Base-by-base conservation (phyloP, 1,140 invertebrate genomes). In the Oreohelix idahoensis region DNA sequence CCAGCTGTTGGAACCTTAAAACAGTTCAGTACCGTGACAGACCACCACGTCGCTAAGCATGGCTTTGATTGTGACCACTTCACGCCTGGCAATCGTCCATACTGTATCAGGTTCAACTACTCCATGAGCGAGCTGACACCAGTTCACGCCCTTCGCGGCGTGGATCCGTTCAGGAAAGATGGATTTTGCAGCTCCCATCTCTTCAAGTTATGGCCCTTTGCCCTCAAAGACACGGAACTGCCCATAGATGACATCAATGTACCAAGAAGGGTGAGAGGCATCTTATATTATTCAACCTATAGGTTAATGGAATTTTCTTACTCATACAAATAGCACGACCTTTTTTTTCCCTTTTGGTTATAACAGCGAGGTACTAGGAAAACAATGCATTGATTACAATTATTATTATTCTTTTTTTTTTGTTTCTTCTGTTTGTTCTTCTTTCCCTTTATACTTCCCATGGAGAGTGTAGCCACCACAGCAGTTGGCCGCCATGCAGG, bases 191-290 rank as follows among this genome's bases (percentile, higher is more conserved):
- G 86, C 1, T 89, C 89, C 17, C 84, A 83, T 45, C 85, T 89
- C 75, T 91, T 90, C 82, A 89, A 86, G 73, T 86, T 89, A 0
- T 91, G 89, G 89, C 90, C 90, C n/a, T 86, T 91, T 26, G 82
- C 87, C 8, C 86, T 89, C 29, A 87, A 89, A 45, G 89, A 91
- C 39, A 82, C 84, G 35, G 87, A 83, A 20, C 63, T 87, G 32
- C 83, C 74, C 81, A 86, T 87, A 11, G 87, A 88, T 42, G 89
- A 91, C 74, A 82, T 91, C 63, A 88, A 85, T 75, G 39, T 89
- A 29, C 84, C 86, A 49, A 86, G 85, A 84, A 29, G 32, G 80
- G 84, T 85, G 5, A 58, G 53, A 11, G 23, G 53, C 10, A 23
- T 5, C 5, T 45, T 45, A 15, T 45, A 45, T 45, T 45, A n/a